A percentile compares a stretch with the other conserved stretches of the same genome.
phyloP scores from a whole-genome alignment of 2,888 invertebrate species.

The Ochropleura leucogaster region DNA sequence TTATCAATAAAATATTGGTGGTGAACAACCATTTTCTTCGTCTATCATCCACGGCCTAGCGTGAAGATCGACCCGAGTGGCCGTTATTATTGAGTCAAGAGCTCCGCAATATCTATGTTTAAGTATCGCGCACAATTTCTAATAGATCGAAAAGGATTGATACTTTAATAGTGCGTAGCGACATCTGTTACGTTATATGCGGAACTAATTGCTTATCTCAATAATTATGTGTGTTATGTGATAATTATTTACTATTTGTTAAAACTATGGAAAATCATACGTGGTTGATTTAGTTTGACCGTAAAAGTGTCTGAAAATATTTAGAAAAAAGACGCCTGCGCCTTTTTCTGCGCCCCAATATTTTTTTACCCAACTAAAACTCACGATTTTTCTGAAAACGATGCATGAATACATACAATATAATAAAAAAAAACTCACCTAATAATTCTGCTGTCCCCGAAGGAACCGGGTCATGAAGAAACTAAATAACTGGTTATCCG shows the following conservation, averaged over 20 bases:
- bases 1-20: too few species aligned
- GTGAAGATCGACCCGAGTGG: too few species aligned
- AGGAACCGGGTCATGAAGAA: slow-evolving; percentile 16
- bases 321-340: background rate
- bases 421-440: too few species aligned
- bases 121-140: too few species aligned
- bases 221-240: background rate
- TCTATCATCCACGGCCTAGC: too few species aligned
- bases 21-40: too few species aligned
- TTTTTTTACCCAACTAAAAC: background rate
- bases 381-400: background rate
- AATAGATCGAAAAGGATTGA: too few species aligned
- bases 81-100: too few species aligned
- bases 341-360: background rate
- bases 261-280: slow-evolving; percentile 4
- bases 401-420: background rate
- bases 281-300: background rate
- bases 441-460: background rate
- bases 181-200: slow-evolving; percentile 38
- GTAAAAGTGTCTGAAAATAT: too few species aligned
- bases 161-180: slow-evolving; percentile 6
- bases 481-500: background rate
- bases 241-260: background rate
- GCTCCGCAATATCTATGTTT: too few species aligned
- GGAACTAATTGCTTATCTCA: slow-evolving; percentile 1